phyloP scores from a whole-genome alignment of 2,797 vertebrate genomes.

The Antrozous pallidus region DNA sequence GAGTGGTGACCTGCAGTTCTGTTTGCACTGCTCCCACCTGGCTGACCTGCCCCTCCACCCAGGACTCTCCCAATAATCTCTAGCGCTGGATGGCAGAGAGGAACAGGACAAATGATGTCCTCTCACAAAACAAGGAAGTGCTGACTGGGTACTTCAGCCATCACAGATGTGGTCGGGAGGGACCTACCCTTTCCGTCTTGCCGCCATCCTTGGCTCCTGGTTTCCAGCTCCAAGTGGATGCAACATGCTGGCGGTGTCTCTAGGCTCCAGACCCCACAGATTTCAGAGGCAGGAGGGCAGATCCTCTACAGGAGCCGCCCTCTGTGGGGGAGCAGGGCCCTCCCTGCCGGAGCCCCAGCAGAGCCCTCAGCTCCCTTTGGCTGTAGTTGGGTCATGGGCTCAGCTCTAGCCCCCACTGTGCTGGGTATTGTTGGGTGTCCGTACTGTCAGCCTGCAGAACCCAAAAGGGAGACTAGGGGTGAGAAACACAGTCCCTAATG shows the following conservation, averaged over 20 bases:
- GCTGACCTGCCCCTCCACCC: neutral
- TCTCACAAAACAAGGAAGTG: neutral
- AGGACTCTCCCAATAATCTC: neutral
- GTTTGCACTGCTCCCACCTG: neutral
- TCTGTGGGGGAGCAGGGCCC: too few species aligned
- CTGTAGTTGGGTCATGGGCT: neutral
- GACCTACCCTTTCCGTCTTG: neutral
- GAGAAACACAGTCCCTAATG: too few species aligned
- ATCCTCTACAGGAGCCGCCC: neutral
- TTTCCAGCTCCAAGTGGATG: neutral
- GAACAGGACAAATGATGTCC: neutral
- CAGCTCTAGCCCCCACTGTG: neutral
- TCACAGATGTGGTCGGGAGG: neutral
- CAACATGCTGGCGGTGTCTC: accelerated
- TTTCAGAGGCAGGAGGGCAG: neutral
- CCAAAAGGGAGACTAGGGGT: accelerated
- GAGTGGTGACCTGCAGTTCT: neutral
- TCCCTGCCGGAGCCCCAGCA: neutral
- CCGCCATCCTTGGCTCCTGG: accelerated
- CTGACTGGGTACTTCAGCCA: neutral
- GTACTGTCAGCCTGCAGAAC: neutral
- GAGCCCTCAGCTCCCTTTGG: neutral
- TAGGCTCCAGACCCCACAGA: neutral
- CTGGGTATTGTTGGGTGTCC: neutral
- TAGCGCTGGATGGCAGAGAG: neutral